Evolutionary conservation across 2,888 invertebrate species (phyloP), one percentile per base, ranked within the genome.

Genomic region (Flexamia atlantica): DNA sequence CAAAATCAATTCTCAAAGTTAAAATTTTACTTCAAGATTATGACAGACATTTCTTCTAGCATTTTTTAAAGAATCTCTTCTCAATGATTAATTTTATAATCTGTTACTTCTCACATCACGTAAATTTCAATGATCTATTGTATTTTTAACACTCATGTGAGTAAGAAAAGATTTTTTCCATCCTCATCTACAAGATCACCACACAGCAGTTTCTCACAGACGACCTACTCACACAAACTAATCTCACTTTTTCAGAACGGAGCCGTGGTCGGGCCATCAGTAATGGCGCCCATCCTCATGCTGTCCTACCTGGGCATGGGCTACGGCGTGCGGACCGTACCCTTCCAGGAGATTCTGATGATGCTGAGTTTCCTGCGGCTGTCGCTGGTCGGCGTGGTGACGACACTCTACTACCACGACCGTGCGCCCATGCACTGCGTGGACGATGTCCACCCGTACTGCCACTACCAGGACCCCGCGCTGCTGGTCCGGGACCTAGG

Each of bases 401-500:
- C 89, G 0, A 87, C 92, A 0, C 90, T 95, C 0, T 91, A 95
- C 84, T 94, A 94, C 85, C 90, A 92, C 84, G 91, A 93, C 83
- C 90, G 95, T 14, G 85, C 85, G 46, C 89, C 90, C 0, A 90
- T 96, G 90, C 91, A 93, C 9, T 96, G 96, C 88, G 7, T 70
- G 30, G 23, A 53, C 23, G 91, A 91, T 0, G 91, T 92, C 85
- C 87, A 92, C 0, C 76, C 87, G 12, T 94, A 94, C 88, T 92
- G 94, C 68, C 92, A 92, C 87, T 92, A 92, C 87, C 89, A 90
- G 79, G 91, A 93, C 84, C 93, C 94, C 0, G 90, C 90, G 68
- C 89, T 94, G 20, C 90, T 96, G 30, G 90, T 96, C 40, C 90
- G 93, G 82, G 94, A 95, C 88, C 88, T 95, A 86, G 95, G 95